phyloP scores from a whole-genome alignment of 2,797 vertebrate species.

The Pipistrellus kuhlii region DNA sequence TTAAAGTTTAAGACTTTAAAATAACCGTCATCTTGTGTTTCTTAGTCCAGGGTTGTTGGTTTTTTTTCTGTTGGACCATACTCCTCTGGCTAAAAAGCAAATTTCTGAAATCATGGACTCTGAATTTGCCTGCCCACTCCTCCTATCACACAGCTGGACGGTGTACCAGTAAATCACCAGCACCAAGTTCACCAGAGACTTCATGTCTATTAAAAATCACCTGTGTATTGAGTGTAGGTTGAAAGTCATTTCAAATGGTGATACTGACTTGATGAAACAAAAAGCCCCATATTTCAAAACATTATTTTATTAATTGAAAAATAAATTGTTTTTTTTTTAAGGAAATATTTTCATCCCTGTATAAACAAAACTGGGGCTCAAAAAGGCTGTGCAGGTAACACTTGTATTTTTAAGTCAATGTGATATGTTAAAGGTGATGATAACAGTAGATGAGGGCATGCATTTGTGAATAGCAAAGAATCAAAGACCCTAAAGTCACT shows the following conservation, averaged over 20 bases:
- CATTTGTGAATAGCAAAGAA: background rate
- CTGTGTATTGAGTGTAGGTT: background rate
- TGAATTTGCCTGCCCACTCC: too few species aligned
- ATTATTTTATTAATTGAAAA: constrained; percentile 48
- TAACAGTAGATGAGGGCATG: background rate
- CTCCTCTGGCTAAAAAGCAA: constrained; percentile 10
- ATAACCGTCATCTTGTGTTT: background rate
- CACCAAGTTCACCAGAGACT: background rate
- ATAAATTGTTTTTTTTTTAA: background rate
- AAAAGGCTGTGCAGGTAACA: background rate
- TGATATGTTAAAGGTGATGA: background rate
- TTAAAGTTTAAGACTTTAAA: constrained; percentile 32
- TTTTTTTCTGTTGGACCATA: background rate
- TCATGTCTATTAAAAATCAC: background rate
- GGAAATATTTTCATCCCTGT: background rate
- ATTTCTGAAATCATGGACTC: background rate
- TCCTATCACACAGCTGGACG: background rate
- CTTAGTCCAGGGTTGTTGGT: background rate
- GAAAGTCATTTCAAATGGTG: constrained; percentile 39
- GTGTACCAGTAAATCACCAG: background rate
- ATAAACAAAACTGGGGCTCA: background rate
- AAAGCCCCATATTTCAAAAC: background rate
- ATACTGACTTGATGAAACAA: constrained; percentile 2
- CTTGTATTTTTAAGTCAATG: constrained; percentile 11
- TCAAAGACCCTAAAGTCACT: background rate